Percentiles rank a stretch among this genome's conserved stretches.
These are phyloP conservation scores for Mus musculus DNA, from an alignment of 2,113 vertebrate genomes.

Conservation along the genomic window GRCm39 chr10:76794501-76795000, in stretches of 20 bases:
- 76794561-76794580: slow-evolving; percentile 25
- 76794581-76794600: neutral
- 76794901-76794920: neutral
- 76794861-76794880: neutral
- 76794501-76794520: neutral
- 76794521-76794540: neutral
- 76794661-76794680: neutral
- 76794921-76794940: too few relatives aligned
- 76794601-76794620: neutral
- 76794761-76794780: neutral
- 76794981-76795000: too few relatives aligned
- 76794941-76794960: too few relatives aligned
- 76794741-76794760: neutral
- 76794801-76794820: neutral
- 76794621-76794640: slow-evolving; percentile 3
- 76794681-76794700: neutral
- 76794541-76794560: neutral
- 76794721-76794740: neutral
- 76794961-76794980: too few relatives aligned
- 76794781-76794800: neutral
- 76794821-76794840: neutral
- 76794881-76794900: neutral
- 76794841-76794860: neutral
- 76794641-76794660: too few relatives aligned
- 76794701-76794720: neutral